Percentiles rank a stretch among this genome's conserved stretches.
Evolutionary conservation across 2,888 invertebrate genomes (phyloP).

Genomic region (Torymus tubicola): DNA sequence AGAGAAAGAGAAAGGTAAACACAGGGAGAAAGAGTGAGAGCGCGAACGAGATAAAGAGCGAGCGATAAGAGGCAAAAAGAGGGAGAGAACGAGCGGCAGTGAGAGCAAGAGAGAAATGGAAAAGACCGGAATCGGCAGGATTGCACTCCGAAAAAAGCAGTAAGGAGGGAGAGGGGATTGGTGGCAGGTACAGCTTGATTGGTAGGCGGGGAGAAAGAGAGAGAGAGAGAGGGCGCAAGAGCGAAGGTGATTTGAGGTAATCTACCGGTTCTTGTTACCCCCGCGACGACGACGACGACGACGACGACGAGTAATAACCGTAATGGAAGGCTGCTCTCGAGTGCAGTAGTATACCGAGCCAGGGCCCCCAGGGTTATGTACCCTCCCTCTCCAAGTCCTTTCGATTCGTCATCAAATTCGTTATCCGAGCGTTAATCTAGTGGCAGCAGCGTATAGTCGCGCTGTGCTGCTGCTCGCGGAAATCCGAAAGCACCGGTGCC

Average conservation of each 20-base stretch:
- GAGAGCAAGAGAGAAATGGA: conserved; percentile 1
- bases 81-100: background rate
- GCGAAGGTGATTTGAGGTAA: conserved; percentile 68
- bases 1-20: background rate
- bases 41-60: background rate
- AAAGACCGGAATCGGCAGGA: conserved; percentile 27
- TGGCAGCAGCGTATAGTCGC: background rate
- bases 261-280: conserved; percentile 74
- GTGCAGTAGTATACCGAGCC: conserved; percentile 10
- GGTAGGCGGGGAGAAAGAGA: conserved; percentile 29
- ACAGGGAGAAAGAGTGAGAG: background rate
- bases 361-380: conserved; percentile 5
- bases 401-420: conserved; percentile 45
- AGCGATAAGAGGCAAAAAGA: background rate
- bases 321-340: conserved; percentile 70
- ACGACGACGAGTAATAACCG: conserved; percentile 73
- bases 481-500: background rate
- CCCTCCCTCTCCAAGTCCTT: conserved; percentile 51
- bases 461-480: background rate
- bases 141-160: background rate
- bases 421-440: conserved; percentile 28
- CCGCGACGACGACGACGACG: conserved; percentile 59
- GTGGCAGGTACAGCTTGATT: conserved; percentile 14
- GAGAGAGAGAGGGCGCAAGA: background rate
- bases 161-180: background rate